A percentile compares a stretch with the other conserved stretches of the same genome.
These are phyloP conservation scores for Diaperis boleti DNA, from an alignment of 2,888 invertebrate species.

Conservation along the genomic window DNA sequence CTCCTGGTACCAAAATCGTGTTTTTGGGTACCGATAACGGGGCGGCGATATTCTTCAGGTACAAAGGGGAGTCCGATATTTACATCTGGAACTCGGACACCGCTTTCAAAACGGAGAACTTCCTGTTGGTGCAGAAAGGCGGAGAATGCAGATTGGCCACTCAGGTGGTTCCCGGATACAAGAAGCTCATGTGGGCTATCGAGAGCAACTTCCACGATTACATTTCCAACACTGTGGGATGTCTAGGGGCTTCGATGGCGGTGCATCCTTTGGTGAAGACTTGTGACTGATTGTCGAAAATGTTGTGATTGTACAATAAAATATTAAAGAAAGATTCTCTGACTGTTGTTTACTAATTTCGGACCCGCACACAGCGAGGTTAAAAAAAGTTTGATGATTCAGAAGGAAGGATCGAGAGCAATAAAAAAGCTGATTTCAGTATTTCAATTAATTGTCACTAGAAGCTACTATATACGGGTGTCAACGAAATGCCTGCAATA, in stretches of 20 bases:
- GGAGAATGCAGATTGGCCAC: constrained; percentile 73
- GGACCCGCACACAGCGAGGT: no score
- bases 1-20: constrained; percentile 67
- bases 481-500: no score
- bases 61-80: constrained; percentile 72
- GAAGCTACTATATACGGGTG: no score
- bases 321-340: no score
- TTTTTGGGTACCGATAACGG: constrained; percentile 74
- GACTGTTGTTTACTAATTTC: no score
- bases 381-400: no score
- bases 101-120: constrained; percentile 70
- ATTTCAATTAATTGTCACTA: no score
- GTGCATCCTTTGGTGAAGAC: constrained; percentile 73
- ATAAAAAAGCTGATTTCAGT: no score
- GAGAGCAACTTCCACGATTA: constrained; percentile 78
- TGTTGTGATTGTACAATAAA: constrained; percentile 11
- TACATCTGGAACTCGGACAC: constrained; percentile 75
- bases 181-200: constrained; percentile 72
- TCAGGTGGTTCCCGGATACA: constrained; percentile 72
- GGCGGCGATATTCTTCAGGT: constrained; percentile 72
- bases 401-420: no score
- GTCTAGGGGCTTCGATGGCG: constrained; percentile 72
- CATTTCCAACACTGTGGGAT: constrained; percentile 71
- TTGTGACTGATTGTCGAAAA: constrained; percentile 55
- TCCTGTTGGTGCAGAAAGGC: constrained; percentile 72